These are phyloP conservation scores for Elaphurus davidianus DNA, from an alignment of 2,113 vertebrate genomes.

Conservation along the genomic window DNA sequence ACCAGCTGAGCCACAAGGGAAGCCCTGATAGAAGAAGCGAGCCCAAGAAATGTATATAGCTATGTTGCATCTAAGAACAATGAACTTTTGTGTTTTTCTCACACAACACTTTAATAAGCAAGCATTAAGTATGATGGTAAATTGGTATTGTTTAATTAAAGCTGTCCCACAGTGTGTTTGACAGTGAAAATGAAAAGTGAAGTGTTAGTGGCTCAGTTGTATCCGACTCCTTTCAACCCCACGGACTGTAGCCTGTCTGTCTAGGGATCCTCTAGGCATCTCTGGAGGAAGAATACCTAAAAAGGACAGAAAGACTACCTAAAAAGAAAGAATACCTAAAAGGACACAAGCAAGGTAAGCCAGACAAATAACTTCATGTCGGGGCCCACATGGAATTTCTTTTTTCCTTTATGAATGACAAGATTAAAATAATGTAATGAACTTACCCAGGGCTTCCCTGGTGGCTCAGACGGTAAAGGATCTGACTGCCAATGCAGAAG, in stretches of 20 bases:
- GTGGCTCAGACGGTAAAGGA: neutral
- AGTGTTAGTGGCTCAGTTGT: neutral
- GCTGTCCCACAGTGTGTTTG: neutral
- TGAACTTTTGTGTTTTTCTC: neutral
- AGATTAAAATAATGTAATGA: neutral
- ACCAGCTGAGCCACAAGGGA: neutral
- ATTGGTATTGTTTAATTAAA: neutral
- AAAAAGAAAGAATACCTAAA: neutral
- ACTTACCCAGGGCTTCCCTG: neutral
- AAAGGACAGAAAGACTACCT: neutral
- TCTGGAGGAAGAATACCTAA: neutral
- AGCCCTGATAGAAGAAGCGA: neutral
- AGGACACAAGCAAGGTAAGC: neutral
- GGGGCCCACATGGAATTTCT: neutral
- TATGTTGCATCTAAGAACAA: neutral
- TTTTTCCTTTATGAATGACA: neutral
- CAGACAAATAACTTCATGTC: neutral
- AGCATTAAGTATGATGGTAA: neutral
- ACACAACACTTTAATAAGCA: neutral
- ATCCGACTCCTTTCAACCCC: neutral
- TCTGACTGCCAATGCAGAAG: neutral
- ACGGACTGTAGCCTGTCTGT: accelerated
- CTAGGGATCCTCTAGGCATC: neutral
- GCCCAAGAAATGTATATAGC: neutral
- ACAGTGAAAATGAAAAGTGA: neutral